A percentile compares a stretch with the other conserved stretches of the same genome.
Evolutionary conservation across 2,888 invertebrate species (phyloP).

Genomic region (Saturnia pavonia): DNA sequence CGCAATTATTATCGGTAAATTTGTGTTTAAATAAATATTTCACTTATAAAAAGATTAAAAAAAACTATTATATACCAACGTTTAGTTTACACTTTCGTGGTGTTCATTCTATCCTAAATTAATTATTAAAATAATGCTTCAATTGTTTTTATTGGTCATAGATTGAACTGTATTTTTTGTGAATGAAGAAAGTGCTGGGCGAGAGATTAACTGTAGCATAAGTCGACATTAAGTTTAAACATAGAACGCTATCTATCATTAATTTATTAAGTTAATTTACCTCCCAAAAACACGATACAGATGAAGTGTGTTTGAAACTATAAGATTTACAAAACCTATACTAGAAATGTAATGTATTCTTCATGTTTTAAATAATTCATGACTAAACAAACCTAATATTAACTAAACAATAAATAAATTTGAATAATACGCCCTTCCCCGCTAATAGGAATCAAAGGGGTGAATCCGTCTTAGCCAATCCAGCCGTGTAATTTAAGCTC

Average conservation of each 20-base stretch:
- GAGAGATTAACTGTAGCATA: background rate
- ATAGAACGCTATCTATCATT: background rate
- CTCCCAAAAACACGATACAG: background rate
- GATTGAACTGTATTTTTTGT: background rate
- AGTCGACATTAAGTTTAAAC: background rate
- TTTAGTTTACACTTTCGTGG: too few relatives aligned
- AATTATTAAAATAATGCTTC: too few relatives aligned
- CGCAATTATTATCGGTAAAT: too few relatives aligned
- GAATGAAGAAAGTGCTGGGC: background rate
- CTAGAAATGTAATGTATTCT: background rate
- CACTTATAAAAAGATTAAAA: too few relatives aligned
- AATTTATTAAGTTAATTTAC: background rate
- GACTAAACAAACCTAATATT: constrained; percentile 8
- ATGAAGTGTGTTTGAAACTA: background rate
- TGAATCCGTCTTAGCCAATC: constrained; percentile 45
- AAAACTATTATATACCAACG: too few relatives aligned
- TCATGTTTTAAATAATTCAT: constrained; percentile 13
- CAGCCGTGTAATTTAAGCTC: constrained; percentile 73
- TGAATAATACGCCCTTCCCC: constrained; percentile 22
- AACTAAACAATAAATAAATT: constrained; percentile 30
- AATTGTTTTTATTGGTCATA: too few relatives aligned
- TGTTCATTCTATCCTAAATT: too few relatives aligned
- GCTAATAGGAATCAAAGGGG: constrained; percentile 20
- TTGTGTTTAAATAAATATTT: too few relatives aligned
- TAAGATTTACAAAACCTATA: too few relatives aligned